These are phyloP conservation scores for Hirtodrosophila histrioides DNA, from an alignment of 2,888 invertebrate species.

Conservation along the genomic window DNA sequence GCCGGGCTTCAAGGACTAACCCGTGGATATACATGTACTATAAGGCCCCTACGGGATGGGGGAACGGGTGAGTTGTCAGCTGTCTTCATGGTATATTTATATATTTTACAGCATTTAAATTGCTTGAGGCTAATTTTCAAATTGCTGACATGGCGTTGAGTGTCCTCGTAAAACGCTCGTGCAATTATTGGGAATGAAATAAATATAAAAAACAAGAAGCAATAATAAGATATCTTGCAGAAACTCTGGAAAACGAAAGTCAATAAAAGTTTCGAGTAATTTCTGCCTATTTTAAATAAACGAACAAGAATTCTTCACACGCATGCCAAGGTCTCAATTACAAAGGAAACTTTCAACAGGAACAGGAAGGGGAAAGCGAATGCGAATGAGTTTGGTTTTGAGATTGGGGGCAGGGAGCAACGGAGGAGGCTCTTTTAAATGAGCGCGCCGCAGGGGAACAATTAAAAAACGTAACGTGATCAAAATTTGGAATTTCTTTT, in stretches of 20 bases:
- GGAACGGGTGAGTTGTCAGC: constrained; percentile 4
- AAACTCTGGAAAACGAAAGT: constrained; percentile 41
- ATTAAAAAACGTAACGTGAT: constrained; percentile 81
- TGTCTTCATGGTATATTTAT: constrained; percentile 57
- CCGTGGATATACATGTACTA: constrained; percentile 46
- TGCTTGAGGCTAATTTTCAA: constrained; percentile 67
- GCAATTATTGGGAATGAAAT: constrained; percentile 42
- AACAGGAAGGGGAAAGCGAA: not conserved
- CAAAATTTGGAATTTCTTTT: constrained; percentile 76
- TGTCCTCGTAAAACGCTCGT: constrained; percentile 43
- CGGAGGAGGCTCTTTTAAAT: constrained; percentile 51
- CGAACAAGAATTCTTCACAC: constrained; percentile 35
- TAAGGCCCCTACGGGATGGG: constrained; percentile 16
- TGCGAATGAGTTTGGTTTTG: not conserved
- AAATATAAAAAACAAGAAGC: constrained; percentile 31
- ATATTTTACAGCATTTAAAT: constrained; percentile 70
- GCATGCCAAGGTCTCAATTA: constrained; percentile 69
- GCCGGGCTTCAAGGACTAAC: constrained; percentile 46
- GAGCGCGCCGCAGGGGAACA: constrained; percentile 78
- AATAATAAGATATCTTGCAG: constrained; percentile 35
- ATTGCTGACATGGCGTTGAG: constrained; percentile 48
- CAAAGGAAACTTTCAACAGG: constrained; percentile 18
- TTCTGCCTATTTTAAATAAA: constrained; percentile 48
- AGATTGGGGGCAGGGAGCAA: no score
- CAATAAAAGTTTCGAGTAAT: constrained; percentile 70